phyloP scores from a whole-genome alignment of 1,140 invertebrate species.

The Pachypsylla venusta region DNA sequence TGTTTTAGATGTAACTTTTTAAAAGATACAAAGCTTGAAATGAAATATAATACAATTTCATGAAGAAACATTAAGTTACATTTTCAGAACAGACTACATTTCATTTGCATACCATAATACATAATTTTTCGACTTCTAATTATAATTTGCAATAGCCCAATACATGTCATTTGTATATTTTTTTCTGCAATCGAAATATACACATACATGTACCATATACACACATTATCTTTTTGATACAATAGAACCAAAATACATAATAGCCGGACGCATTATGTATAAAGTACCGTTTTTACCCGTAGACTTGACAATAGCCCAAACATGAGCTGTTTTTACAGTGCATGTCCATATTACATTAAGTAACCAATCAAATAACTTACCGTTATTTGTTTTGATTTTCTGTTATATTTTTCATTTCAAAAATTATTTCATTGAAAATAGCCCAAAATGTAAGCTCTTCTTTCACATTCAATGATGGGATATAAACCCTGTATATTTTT shows the following conservation, averaged over 20 bases:
- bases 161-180: not conserved
- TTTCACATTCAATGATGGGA: too few relatives aligned
- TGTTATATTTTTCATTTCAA: not conserved
- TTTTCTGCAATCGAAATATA: not conserved
- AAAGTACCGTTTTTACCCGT: conserved; percentile 5
- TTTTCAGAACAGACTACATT: not conserved
- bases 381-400: not conserved
- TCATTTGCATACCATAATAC: not conserved
- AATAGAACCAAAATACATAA: not conserved
- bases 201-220: not conserved
- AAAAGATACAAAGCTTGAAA: too few relatives aligned
- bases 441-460: conserved; percentile 1
- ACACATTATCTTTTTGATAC: not conserved
- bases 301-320: conserved; percentile 8
- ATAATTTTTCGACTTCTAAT: not conserved
- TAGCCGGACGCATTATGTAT: conserved; percentile 9
- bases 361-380: not conserved
- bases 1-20: too few relatives aligned
- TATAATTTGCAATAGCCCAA: conserved; percentile 4
- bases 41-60: not conserved
- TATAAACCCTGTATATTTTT: too few relatives aligned
- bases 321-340: conserved; percentile 5
- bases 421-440: not conserved
- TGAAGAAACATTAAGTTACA: not conserved
- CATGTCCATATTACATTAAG: not conserved